These are phyloP conservation scores for Laticauda laticaudata DNA, from an alignment of 2,113 vertebrate species.

Conservation along the genomic window DNA sequence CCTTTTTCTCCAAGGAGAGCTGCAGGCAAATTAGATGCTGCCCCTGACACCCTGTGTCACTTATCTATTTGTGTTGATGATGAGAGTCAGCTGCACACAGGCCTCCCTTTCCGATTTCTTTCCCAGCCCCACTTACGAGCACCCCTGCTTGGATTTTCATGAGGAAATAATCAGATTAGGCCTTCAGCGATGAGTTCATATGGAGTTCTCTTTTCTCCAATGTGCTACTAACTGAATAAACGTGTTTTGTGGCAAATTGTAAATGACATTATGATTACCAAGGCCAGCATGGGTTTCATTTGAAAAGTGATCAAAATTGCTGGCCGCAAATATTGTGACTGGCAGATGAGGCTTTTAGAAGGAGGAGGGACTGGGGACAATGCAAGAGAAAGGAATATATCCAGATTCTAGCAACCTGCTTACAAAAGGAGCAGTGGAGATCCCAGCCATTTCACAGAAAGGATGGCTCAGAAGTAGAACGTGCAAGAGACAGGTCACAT, in stretches of 20 bases:
- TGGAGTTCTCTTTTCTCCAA: conserved; percentile 80
- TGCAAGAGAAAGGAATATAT: conserved; percentile 21
- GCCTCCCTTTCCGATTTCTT: conserved; percentile 59
- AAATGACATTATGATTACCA: conserved; percentile 85
- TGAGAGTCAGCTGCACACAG: conserved; percentile 79
- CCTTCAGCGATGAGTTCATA: conserved; percentile 80
- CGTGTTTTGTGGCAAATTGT: conserved; percentile 82
- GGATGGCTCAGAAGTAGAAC: conserved; percentile 13
- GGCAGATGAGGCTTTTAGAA: conserved; percentile 71
- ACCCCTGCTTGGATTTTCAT: conserved; percentile 84
- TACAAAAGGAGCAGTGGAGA: conserved; percentile 17
- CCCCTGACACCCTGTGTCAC: conserved; percentile 66
- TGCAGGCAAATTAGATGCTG: conserved; percentile 65
- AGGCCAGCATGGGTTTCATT: conserved; percentile 83
- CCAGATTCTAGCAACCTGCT: conserved; percentile 17
- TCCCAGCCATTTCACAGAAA: conserved; percentile 19
- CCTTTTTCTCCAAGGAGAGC: conserved; percentile 69
- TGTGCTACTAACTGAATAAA: conserved; percentile 84
- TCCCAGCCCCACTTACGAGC: conserved; percentile 75
- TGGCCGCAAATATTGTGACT: conserved; percentile 76
- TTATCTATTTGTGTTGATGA: conserved; percentile 78
- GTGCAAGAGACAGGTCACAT: background rate
- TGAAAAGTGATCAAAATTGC: conserved; percentile 79
- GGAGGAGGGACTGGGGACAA: background rate
- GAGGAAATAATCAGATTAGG: conserved; percentile 88